Base-by-base conservation (phyloP, 2,113 vertebrate genomes). In the Thermophis baileyi region DNA sequence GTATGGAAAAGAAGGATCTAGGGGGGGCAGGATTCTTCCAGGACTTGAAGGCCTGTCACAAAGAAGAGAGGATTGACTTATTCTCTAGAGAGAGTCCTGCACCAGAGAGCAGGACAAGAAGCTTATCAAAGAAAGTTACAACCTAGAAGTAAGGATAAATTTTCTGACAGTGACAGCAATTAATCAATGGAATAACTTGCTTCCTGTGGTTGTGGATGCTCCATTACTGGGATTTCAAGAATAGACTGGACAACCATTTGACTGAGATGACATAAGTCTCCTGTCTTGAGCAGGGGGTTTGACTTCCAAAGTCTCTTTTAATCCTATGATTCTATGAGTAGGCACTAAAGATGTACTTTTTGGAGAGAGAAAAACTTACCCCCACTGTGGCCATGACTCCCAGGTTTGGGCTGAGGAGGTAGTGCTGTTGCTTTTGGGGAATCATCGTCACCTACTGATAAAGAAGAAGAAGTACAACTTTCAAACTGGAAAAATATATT, bases 361-460 rank as follows among this genome's bases (percentile, higher is more conserved):
- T 89, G 20, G 0, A 16, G 0, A 4, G 0, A 24, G 51, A 22
- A 16, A 60, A 49, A 27, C 92, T 93, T 93, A 93, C 92, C 92
- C 14, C 54, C 92, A 51, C 30, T 22, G 22, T 93, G 35, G 30
- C 18, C 88, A 69, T 91, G 9, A 14, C 88, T 91, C 93, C 47
- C 92, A 55, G 96, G 96, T 22, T 89, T 74, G 11, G 91, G 94
- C 30, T 25, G 27, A 81, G 89, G 85, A 14, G n/a, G 35, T 46
- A 91, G 0, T 55, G 88, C 20, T 0, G 50, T 22, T 90, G 5
- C 9, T 69, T 94, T 92, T 14, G 74, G 95, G 44, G 87, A 8
- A 35, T 88, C 91, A 44, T 89, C 90, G 3, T 8, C 18, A 92
- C 22, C 97, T 96, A 87, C 2, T 90, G 12, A 89, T 53, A 94